Percentiles rank a stretch among this genome's conserved stretches.
These are phyloP conservation scores for Polyergus mexicanus DNA, from an alignment of 1,140 invertebrate species.

Conservation along the genomic window DNA sequence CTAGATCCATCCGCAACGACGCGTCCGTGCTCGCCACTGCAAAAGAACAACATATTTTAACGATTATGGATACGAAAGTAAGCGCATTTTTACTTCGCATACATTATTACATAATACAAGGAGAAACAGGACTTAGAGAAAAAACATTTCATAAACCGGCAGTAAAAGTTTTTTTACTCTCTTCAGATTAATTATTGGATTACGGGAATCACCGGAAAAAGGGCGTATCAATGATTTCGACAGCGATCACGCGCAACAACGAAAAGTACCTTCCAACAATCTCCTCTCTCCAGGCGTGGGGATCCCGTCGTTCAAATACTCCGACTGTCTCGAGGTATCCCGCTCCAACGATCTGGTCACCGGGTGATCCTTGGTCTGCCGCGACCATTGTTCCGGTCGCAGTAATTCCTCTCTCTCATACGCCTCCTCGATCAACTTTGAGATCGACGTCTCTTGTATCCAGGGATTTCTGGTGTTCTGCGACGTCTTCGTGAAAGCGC, in stretches of 20 bases:
- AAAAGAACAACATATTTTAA: neutral
- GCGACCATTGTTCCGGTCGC: neutral
- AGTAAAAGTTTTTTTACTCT: too few species aligned
- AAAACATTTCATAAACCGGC: too few species aligned
- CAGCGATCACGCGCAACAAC: neutral
- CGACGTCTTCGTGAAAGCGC: neutral
- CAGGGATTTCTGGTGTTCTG: neutral
- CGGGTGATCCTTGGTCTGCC: too few species aligned
- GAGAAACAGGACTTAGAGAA: too few species aligned
- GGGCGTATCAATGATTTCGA: neutral
- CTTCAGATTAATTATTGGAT: too few species aligned
- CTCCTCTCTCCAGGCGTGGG: neutral
- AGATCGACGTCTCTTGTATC: neutral
- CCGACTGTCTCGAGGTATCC: too few species aligned
- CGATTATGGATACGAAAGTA: too few species aligned
- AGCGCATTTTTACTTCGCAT: too few species aligned
- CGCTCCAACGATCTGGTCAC: neutral
- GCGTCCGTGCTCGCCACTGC: neutral
- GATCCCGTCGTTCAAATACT: neutral
- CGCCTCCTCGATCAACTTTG: neutral
- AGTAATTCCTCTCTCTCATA: conserved; percentile 9
- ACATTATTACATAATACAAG: too few species aligned
- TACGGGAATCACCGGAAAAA: neutral
- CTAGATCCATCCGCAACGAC: neutral
- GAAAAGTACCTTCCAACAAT: conserved; percentile 29